Percentiles rank a stretch among this genome's conserved stretches.
phyloP scores from a whole-genome alignment of 2,113 vertebrate species.

The Paradoxurus hermaphroditus region DNA sequence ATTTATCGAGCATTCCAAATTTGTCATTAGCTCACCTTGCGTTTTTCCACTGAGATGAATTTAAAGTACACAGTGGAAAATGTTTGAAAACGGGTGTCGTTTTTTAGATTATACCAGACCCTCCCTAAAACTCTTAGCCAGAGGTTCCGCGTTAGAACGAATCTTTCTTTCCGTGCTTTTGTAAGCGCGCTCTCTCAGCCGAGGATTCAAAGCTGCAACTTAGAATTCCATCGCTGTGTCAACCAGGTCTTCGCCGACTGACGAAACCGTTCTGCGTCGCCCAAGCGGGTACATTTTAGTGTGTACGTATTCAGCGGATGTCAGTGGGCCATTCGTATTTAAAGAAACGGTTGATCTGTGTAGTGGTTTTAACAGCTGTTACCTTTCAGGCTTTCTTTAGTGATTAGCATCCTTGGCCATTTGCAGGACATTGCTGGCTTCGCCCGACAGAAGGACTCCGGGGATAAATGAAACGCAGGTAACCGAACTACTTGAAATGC shows the following conservation, averaged over 20 bases:
- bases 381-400: not conserved
- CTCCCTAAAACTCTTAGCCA: not conserved
- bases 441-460: not conserved
- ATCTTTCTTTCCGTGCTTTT: not conserved
- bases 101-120: not conserved
- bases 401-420: not conserved
- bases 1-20: not conserved
- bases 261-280: not conserved
- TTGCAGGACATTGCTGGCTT: not conserved
- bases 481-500: slow-evolving; percentile 38
- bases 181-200: not conserved
- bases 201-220: not conserved
- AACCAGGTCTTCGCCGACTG: not conserved
- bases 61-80: not conserved
- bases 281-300: not conserved
- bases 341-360: not conserved
- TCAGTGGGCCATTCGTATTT: not conserved
- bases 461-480: slow-evolving; percentile 7
- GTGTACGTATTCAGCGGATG: no score
- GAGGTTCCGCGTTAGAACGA: not conserved
- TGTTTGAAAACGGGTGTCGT: not conserved
- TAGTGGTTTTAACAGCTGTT: not conserved
- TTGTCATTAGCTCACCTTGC: not conserved
- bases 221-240: not conserved
- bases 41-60: not conserved